Evolutionary conservation across 2,888 invertebrate genomes (phyloP).

Genomic region (Eutolmus rufibarbis): DNA sequence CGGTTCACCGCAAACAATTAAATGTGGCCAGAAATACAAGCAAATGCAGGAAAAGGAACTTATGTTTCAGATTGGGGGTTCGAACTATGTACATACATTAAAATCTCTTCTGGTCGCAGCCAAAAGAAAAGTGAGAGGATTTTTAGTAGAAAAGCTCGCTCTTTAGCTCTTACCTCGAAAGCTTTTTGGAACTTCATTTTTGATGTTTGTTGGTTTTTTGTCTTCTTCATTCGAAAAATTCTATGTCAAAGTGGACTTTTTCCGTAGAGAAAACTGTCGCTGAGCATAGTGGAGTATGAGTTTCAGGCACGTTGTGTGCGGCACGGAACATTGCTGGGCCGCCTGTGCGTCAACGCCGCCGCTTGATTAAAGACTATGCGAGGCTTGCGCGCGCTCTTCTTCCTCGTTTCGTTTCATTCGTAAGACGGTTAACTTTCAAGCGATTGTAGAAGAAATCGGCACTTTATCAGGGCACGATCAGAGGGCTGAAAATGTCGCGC

Average conservation of each 20-base stretch:
- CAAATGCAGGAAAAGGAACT: neutral
- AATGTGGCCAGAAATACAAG: neutral
- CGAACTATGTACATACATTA: neutral
- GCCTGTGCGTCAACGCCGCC: neutral
- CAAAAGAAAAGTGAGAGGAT: neutral
- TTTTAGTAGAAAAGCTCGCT: neutral
- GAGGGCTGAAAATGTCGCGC: neutral
- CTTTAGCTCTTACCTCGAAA: neutral
- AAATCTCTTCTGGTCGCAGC: neutral
- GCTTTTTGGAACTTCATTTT: neutral
- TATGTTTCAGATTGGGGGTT: neutral
- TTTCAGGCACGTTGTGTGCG: neutral
- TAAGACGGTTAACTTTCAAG: neutral
- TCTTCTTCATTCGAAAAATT: neutral
- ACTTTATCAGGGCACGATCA: neutral
- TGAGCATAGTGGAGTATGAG: neutral
- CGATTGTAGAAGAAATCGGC: neutral
- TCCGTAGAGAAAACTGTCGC: slow-evolving; percentile 10
- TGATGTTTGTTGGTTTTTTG: neutral
- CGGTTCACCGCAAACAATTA: neutral
- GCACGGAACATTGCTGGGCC: neutral
- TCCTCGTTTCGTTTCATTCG: neutral
- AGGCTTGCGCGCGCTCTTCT: neutral
- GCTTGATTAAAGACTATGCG: neutral
- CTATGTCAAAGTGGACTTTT: slow-evolving; percentile 1